Percentiles rank a stretch among this genome's conserved stretches.
Evolutionary conservation across 2,888 invertebrate genomes (phyloP).

Genomic region (Nomada fucata): DNA sequence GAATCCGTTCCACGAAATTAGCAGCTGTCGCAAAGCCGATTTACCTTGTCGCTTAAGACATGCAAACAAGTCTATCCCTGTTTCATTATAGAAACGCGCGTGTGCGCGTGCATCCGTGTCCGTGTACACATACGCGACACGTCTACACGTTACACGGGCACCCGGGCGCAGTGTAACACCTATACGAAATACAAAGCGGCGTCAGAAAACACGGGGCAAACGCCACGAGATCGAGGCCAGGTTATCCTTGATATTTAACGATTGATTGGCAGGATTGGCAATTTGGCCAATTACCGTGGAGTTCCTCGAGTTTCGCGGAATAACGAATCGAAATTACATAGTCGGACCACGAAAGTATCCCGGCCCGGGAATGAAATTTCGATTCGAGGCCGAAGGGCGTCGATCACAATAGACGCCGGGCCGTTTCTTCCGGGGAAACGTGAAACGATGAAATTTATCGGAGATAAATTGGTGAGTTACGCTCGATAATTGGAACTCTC

Average conservation of each 20-base stretch:
- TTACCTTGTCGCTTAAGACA: slow-evolving; percentile 22
- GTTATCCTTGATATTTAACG: slow-evolving; percentile 79
- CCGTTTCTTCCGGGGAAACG: slow-evolving; percentile 34
- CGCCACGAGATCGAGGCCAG: slow-evolving; percentile 40
- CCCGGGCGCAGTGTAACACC: neutral
- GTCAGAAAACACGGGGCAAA: slow-evolving; percentile 1
- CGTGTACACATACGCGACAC: too few relatives aligned
- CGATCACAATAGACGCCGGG: slow-evolving; percentile 55
- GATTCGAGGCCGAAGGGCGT: slow-evolving; percentile 64
- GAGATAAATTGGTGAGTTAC: slow-evolving; percentile 43
- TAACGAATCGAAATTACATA: slow-evolving; percentile 80
- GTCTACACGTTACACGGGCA: neutral
- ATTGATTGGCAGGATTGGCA: slow-evolving; percentile 83
- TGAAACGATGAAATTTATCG: slow-evolving; percentile 37
- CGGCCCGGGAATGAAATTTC: slow-evolving; percentile 53
- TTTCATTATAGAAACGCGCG: neutral
- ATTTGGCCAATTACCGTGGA: slow-evolving; percentile 80
- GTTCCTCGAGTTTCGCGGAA: slow-evolving; percentile 79
- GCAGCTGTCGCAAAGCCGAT: slow-evolving; percentile 34
- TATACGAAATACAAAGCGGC: neutral
- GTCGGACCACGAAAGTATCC: slow-evolving; percentile 58
- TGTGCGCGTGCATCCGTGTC: too few relatives aligned
- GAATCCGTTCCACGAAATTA: slow-evolving; percentile 20
- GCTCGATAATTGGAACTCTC: slow-evolving; percentile 34
- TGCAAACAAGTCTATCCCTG: slow-evolving; percentile 10